Conservation (phyloP, 2,797 vertebrate species). For the Helicolenus hilgendorfi region DNA sequence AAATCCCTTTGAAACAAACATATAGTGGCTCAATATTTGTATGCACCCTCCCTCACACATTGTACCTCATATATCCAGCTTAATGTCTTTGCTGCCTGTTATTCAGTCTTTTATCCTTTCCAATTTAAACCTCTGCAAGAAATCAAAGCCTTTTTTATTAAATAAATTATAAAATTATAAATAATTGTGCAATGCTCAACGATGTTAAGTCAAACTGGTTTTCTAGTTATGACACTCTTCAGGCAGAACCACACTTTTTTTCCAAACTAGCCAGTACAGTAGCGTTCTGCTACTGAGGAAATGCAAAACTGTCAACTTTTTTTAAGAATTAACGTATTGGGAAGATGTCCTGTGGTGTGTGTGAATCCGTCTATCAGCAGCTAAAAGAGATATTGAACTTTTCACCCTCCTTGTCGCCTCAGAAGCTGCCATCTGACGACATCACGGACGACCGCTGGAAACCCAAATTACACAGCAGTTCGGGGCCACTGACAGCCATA, state of each 20-base stretch:
- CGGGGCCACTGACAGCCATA: slow-evolving; percentile 85
- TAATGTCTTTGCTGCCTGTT: background rate
- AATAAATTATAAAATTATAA: no score
- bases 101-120: background rate
- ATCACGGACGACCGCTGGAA: slow-evolving; percentile 77
- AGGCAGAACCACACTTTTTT: background rate
- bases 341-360: slow-evolving; percentile 27
- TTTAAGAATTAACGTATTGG: background rate
- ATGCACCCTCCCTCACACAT: background rate
- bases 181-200: background rate
- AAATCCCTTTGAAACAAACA: background rate
- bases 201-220: background rate
- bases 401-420: slow-evolving; percentile 81
- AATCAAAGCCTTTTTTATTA: background rate
- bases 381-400: slow-evolving; percentile 82
- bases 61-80: background rate
- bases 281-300: slow-evolving; percentile 13
- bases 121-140: background rate
- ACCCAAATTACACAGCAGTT: slow-evolving; percentile 88
- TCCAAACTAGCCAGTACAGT: slow-evolving; percentile 13
- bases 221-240: background rate
- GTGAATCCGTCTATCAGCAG: slow-evolving; percentile 55
- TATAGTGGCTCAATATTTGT: background rate
- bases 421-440: slow-evolving; percentile 82
- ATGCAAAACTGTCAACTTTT: slow-evolving; percentile 25